phyloP scores from a whole-genome alignment of 2,113 vertebrate genomes.

The Cyanoderma ruficeps region DNA sequence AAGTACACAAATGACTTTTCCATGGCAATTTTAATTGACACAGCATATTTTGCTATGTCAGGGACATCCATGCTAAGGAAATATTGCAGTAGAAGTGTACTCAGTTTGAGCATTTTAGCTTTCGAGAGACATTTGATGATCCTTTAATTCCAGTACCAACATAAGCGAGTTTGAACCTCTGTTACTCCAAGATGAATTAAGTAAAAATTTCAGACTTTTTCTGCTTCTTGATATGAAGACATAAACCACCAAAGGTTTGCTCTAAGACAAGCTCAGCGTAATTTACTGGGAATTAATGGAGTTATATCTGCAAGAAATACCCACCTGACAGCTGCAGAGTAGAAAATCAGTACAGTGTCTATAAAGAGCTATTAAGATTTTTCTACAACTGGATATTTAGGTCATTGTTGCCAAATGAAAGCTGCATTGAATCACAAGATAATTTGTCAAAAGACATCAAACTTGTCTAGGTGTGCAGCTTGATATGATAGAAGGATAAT shows the following conservation, averaged over 20 bases:
- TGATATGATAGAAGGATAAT: not conserved
- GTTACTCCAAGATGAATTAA: not conserved
- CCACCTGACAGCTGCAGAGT: not conserved
- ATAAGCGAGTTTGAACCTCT: not conserved
- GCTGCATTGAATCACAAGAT: not conserved
- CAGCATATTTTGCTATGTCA: not conserved
- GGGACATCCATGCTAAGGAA: not conserved
- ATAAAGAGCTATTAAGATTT: not conserved
- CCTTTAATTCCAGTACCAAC: not conserved
- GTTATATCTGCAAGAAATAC: not conserved
- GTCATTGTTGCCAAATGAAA: not conserved
- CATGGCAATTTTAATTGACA: not conserved
- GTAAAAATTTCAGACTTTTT: not conserved
- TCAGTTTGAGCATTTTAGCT: not conserved
- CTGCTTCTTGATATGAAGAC: not conserved
- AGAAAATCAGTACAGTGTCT: not conserved
- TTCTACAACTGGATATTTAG: not conserved
- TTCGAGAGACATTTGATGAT: not conserved
- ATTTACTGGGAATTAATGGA: not conserved
- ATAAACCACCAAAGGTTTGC: not conserved
- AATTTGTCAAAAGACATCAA: not conserved
- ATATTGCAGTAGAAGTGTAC: not conserved
- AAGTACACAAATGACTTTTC: not conserved
- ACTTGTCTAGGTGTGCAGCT: not conserved
- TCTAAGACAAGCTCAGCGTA: not conserved